phyloP scores from a whole-genome alignment of 2,113 vertebrate species.

The Numida meleagris region DNA sequence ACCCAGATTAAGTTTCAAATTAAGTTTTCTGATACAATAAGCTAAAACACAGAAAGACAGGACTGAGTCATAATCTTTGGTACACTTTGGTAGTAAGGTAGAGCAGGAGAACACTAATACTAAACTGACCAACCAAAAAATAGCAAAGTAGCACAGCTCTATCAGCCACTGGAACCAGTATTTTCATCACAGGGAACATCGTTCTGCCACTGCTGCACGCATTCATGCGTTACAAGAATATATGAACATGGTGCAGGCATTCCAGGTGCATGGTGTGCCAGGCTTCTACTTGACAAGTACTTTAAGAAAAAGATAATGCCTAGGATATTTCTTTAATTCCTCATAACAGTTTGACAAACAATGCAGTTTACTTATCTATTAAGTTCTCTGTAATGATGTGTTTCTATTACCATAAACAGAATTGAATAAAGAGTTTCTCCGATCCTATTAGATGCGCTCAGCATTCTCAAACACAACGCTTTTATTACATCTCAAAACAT shows the following conservation, averaged over 20 bases:
- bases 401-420: not conserved
- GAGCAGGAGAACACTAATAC: not conserved
- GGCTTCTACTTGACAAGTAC: not conserved
- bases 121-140: not conserved
- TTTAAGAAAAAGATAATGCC: not conserved
- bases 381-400: not conserved
- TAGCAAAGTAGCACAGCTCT: not conserved
- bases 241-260: rapidly evolving
- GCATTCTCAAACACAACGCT: not conserved
- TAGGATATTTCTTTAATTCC: not conserved
- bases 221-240: not conserved
- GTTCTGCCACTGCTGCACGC: not conserved
- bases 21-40: not conserved
- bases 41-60: not conserved
- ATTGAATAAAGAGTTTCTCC: not conserved
- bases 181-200: not conserved
- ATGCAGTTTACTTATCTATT: not conserved
- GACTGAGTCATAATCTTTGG: not conserved
- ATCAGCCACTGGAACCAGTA: not conserved
- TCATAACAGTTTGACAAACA: not conserved
- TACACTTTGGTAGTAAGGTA: not conserved
- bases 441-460: rapidly evolving
- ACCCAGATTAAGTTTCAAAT: not conserved
- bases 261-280: not conserved
- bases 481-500: not conserved